These are phyloP conservation scores for Sturnus vulgaris DNA, from an alignment of 2,113 vertebrate genomes.

Conservation along the genomic window DNA sequence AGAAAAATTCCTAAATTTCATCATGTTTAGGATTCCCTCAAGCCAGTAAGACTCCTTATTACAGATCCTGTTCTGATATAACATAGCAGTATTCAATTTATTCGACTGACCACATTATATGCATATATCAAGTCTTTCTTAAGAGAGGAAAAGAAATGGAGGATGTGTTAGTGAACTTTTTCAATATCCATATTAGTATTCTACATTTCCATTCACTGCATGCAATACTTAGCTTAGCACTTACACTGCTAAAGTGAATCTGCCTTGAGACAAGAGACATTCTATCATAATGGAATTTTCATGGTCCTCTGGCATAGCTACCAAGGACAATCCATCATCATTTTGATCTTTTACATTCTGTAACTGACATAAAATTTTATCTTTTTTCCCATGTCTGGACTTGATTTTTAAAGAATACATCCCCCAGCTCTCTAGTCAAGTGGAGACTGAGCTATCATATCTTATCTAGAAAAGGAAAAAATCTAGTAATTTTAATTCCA, in stretches of 20 bases:
- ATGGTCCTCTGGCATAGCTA: background rate
- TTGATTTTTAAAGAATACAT: slow-evolving; percentile 24
- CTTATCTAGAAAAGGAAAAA: background rate
- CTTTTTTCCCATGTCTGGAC: slow-evolving; percentile 7
- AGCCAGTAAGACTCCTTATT: background rate
- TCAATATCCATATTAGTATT: background rate
- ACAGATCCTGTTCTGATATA: background rate
- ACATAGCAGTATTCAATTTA: background rate
- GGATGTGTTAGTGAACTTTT: background rate
- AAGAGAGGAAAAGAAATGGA: background rate
- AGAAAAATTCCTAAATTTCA: background rate
- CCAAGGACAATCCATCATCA: background rate
- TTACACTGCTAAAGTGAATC: background rate
- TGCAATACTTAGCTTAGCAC: background rate
- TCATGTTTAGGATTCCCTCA: background rate
- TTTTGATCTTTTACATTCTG: background rate
- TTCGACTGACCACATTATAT: background rate
- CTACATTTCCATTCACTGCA: background rate
- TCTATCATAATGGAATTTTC: background rate
- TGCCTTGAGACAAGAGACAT: background rate
- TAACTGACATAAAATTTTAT: background rate
- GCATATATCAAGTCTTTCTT: background rate
- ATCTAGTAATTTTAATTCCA: background rate
- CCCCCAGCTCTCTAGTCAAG: background rate
- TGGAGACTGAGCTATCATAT: background rate